These are phyloP conservation scores for Pristionchus pacificus DNA, from an alignment of 1,140 invertebrate genomes.

Conservation along the genomic window DNA sequence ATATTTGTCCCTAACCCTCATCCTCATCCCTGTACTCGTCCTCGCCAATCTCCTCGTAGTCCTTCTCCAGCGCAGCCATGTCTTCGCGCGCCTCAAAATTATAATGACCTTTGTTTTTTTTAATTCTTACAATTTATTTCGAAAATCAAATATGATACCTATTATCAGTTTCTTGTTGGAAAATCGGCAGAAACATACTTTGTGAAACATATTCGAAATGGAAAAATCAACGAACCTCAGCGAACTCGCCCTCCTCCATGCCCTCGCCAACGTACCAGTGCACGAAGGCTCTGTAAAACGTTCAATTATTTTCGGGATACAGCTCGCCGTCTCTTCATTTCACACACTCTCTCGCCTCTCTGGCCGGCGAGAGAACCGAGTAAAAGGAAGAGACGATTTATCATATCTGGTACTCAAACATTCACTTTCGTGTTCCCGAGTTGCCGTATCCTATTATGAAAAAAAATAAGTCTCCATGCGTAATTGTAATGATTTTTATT, in stretches of 20 bases:
- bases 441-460: too few species aligned
- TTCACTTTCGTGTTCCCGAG: too few species aligned
- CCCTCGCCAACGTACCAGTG: conserved; percentile 69
- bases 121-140: conserved; percentile 70
- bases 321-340: too few species aligned
- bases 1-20: too few species aligned
- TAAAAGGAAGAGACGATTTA: too few species aligned
- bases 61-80: conserved; percentile 76
- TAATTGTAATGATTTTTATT: too few species aligned
- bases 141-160: not conserved
- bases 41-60: conserved; percentile 63
- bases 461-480: too few species aligned
- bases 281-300: conserved; percentile 24
- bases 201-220: not conserved
- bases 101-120: too few species aligned
- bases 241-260: conserved; percentile 78
- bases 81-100: conserved; percentile 78
- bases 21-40: conserved; percentile 26
- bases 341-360: too few species aligned
- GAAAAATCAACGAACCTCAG: conserved; percentile 75
- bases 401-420: too few species aligned
- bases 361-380: too few species aligned
- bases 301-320: too few species aligned
- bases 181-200: not conserved
- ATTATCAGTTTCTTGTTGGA: not conserved